phyloP scores from a whole-genome alignment of 2,797 vertebrate species.

The Sebastiscus albofasciatus region DNA sequence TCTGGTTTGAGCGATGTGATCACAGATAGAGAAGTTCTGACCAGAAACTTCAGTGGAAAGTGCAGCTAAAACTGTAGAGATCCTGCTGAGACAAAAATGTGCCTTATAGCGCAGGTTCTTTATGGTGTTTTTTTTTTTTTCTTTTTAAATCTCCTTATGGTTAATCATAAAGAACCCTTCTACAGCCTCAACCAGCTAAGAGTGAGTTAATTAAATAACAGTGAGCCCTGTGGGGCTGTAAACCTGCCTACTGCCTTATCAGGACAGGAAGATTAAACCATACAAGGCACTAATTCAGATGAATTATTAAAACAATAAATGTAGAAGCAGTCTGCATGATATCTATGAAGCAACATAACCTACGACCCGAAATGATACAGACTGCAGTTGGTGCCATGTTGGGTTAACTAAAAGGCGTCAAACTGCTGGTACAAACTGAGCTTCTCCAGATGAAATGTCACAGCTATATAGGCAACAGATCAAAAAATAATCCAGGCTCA shows the following conservation, averaged over 20 bases:
- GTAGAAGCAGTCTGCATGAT: too few species aligned
- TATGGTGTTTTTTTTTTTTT: too few species aligned
- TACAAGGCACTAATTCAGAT: background rate
- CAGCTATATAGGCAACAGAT: background rate
- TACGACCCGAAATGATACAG: background rate
- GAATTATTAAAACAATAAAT: background rate
- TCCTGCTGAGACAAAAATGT: conserved; percentile 2
- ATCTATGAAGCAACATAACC: background rate
- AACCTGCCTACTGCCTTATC: background rate
- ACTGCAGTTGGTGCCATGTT: background rate
- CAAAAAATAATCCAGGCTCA: background rate
- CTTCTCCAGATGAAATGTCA: background rate
- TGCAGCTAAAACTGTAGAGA: background rate
- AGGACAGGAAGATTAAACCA: background rate
- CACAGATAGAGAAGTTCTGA: background rate
- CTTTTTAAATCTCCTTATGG: too few species aligned
- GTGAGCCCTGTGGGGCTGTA: background rate
- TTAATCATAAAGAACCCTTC: conserved; percentile 18
- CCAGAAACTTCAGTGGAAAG: background rate
- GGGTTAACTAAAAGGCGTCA: background rate
- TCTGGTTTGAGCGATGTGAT: too few species aligned
- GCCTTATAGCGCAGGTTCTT: background rate
- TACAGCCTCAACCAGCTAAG: background rate
- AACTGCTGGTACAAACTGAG: background rate
- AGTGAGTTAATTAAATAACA: conserved; percentile 6